A percentile compares a stretch with the other conserved stretches of the same genome.
Conservation (phyloP, 2,113 vertebrate species). For the Scomber colias region DNA sequence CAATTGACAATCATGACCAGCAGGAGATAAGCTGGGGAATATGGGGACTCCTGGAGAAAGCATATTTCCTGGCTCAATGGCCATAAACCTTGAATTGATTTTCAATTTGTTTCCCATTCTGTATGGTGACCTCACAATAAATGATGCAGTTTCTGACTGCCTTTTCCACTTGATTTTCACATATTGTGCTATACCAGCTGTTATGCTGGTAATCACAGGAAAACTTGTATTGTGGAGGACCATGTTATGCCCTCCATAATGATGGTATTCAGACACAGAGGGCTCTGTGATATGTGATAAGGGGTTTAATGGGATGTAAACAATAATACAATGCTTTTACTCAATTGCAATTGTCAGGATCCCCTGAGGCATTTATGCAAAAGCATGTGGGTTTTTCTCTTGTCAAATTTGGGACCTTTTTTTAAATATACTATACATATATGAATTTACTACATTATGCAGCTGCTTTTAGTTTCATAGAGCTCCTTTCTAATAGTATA, state of each 20-base stretch:
- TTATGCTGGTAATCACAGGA: background rate
- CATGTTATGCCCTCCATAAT: background rate
- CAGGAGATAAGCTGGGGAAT: slow-evolving; percentile 11
- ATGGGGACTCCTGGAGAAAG: slow-evolving; percentile 40
- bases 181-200: slow-evolving; percentile 19
- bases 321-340: background rate
- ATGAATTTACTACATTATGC: too few species aligned
- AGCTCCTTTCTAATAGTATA: background rate
- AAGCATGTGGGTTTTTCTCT: too few species aligned
- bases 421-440: too few species aligned
- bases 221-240: too few species aligned
- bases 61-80: slow-evolving; percentile 59
- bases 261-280: background rate
- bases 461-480: background rate
- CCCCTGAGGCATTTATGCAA: background rate
- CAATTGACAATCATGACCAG: slow-evolving; percentile 8
- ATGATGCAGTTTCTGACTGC: slow-evolving; percentile 51
- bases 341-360: background rate
- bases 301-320: background rate
- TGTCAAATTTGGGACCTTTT: too few species aligned
- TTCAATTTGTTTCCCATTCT: slow-evolving; percentile 63
- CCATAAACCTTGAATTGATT: slow-evolving; percentile 70
- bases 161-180: slow-evolving; percentile 44
- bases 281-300: background rate
- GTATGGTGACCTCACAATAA: slow-evolving; percentile 44